Evolutionary conservation across 1,140 invertebrate genomes (phyloP), one percentile per base, ranked within the genome.

Genomic region (Zaprionus kolodkinae): DNA sequence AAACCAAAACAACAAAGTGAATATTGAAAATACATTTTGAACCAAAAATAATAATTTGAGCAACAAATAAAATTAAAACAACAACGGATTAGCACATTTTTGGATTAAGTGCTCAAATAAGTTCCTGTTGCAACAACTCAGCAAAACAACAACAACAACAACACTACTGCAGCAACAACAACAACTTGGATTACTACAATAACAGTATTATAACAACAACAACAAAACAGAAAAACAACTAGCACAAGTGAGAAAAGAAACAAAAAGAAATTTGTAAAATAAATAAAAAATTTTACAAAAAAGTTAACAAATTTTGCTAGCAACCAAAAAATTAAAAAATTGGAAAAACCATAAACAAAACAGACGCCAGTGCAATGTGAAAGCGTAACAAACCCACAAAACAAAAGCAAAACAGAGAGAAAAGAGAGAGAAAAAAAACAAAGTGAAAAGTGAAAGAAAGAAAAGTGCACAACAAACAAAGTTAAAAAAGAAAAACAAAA

Each of bases 41-140:
- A 67, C 33, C 54, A 43, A 50, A 71, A 30, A 30, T 3, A 30
- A 5, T 30, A 57, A 75, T 35, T 66, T 63, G 60, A 74, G 65
- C 40, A 76, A 72, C 30, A 63, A 45, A 64, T 63, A 65, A 63
- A 66, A 27, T 62, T 43, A 54, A 27, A 56, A 66, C 64, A 64
- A 63, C 61, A 76, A 76, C 54, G 72, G 69, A 76, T 61, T 62
- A 80, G 72, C 83, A 87, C 79, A 84, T 79, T 78, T 38, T 57
- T 88, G 85, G 85, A 88, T 88, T 81, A 85, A 88, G 85, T 88
- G 85, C 85, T 72, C 60, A 65, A 81, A 79, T 76, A 78, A 91
- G 89, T 89, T 91, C 82, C 84, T 91, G 89, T 88, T 80, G 81
- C 76, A 73, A 76, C 21, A 54, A 30, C 27, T 30, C 76, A 76